These are phyloP conservation scores for Drosophila paramelanica DNA, from an alignment of 2,888 invertebrate genomes.

Conservation along the genomic window DNA sequence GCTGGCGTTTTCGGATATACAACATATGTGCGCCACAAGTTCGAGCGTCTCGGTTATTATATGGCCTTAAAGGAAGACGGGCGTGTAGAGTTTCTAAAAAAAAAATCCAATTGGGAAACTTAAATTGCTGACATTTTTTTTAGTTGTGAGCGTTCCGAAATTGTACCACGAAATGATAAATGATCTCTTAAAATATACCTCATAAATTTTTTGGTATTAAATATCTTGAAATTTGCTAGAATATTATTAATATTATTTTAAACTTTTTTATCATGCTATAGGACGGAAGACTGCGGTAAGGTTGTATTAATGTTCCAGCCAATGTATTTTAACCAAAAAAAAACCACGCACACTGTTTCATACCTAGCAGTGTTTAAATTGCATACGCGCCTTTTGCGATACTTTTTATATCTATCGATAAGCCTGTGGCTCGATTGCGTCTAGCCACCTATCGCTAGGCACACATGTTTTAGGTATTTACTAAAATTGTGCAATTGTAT, in stretches of 20 bases:
- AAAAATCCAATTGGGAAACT: slow-evolving; percentile 48
- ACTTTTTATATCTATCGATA: not conserved
- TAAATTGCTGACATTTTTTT: slow-evolving; percentile 1
- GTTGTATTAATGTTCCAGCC: too few species aligned
- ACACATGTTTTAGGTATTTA: slow-evolving; percentile 35
- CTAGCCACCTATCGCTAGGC: slow-evolving; percentile 20
- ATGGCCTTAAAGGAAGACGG: slow-evolving; percentile 92
- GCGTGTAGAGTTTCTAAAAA: slow-evolving; percentile 89
- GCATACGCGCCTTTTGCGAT: not conserved
- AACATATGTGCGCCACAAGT: slow-evolving; percentile 92
- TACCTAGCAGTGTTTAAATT: too few species aligned
- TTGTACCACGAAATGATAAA: too few species aligned
- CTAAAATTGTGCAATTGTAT: slow-evolving; percentile 45
- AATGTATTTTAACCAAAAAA: too few species aligned
- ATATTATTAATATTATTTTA: too few species aligned
- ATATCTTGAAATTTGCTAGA: too few species aligned
- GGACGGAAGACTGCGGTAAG: too few species aligned
- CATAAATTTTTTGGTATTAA: too few species aligned
- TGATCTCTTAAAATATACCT: too few species aligned
- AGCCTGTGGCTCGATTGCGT: not conserved
- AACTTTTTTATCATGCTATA: too few species aligned
- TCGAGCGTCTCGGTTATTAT: slow-evolving; percentile 92
- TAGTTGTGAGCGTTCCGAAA: too few species aligned
- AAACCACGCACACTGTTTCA: too few species aligned
- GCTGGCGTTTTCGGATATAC: slow-evolving; percentile 91